These are phyloP conservation scores for Agriopis aurantiaria DNA, from an alignment of 2,888 invertebrate species.

Conservation along the genomic window DNA sequence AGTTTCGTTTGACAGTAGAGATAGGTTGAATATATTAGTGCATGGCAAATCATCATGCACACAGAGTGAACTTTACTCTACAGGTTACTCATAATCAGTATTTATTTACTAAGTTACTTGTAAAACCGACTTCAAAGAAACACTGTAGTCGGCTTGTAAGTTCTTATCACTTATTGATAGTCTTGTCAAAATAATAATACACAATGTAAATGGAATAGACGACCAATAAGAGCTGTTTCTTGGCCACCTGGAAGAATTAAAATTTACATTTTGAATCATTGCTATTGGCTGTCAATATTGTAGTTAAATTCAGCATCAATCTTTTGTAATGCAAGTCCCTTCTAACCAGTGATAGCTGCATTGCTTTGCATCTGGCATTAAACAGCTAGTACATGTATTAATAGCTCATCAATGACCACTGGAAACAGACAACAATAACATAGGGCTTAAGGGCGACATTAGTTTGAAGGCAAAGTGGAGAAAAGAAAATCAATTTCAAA, in stretches of 20 bases:
- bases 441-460: constrained; percentile 58
- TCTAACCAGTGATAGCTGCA: constrained; percentile 60
- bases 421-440: constrained; percentile 53
- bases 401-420: constrained; percentile 38
- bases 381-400: constrained; percentile 51
- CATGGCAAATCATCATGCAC: background rate
- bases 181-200: background rate
- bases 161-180: background rate
- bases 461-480: constrained; percentile 39
- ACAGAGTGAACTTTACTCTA: background rate
- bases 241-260: background rate
- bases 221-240: background rate
- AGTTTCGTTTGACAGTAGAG: constrained; percentile 6
- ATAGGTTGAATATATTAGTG: background rate
- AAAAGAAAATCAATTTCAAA: constrained; percentile 69
- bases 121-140: background rate
- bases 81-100: background rate
- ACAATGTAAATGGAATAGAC: background rate
- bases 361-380: constrained; percentile 67
- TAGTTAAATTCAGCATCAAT: constrained; percentile 69
- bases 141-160: no score
- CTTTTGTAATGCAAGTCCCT: constrained; percentile 71
- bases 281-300: background rate
- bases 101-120: background rate
- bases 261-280: background rate